Conservation (phyloP, 1,140 invertebrate species). For the Laupala kohalensis region DNA sequence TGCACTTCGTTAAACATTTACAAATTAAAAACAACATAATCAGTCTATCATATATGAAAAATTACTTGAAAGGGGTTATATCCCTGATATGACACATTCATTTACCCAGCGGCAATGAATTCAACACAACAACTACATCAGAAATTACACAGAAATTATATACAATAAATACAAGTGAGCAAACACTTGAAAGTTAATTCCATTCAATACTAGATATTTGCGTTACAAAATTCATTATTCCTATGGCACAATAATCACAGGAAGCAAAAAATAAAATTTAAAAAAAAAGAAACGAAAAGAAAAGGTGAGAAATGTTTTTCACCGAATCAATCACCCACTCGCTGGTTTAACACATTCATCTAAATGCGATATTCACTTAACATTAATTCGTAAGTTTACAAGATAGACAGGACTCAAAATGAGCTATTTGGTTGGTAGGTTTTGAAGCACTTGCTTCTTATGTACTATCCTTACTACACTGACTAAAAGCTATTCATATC, state of each 20-base stretch:
- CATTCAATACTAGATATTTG: not conserved
- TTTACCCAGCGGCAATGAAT: not conserved
- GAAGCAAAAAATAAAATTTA: constrained; percentile 3
- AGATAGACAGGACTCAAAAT: constrained; percentile 4
- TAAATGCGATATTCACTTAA: constrained; percentile 10
- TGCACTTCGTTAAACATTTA: constrained; percentile 3
- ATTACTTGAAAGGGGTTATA: not conserved
- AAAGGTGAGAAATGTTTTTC: not conserved
- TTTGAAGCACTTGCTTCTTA: not conserved
- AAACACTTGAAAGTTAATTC: not conserved
- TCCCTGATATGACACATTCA: not conserved
- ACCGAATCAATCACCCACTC: not conserved
- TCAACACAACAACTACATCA: not conserved
- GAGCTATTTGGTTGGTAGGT: constrained; percentile 6
- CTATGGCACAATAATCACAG: constrained; percentile 12
- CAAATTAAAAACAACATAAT: constrained; percentile 4
- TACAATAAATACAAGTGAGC: not conserved
- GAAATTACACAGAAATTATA: not conserved
- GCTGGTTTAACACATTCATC: not conserved
- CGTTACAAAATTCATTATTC: constrained; percentile 3
- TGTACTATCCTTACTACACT: not conserved
- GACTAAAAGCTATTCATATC: not conserved
- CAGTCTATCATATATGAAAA: constrained; percentile 6
- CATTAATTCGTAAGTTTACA: constrained; percentile 1
- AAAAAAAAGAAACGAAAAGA: not conserved